These are phyloP conservation scores for Coregonus sp. DNA, from an alignment of 2,797 vertebrate genomes.

Conservation along the genomic window DNA sequence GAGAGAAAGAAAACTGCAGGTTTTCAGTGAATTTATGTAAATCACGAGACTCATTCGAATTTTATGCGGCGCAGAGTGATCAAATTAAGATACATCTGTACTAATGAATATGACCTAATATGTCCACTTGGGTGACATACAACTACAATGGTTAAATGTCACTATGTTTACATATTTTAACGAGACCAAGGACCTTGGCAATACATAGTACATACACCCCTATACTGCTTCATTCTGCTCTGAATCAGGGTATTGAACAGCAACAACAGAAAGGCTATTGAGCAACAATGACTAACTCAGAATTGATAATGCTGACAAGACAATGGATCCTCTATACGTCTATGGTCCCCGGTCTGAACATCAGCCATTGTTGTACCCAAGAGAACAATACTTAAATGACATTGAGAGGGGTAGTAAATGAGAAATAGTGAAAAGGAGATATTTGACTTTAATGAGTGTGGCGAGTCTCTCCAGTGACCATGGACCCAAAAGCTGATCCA, in stretches of 20 bases:
- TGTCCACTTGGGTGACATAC: too few species aligned
- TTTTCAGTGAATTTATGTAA: too few species aligned
- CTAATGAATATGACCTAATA: background rate
- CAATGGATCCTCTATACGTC: background rate
- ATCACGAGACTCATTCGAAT: too few species aligned
- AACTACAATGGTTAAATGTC: background rate
- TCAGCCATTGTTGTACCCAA: background rate
- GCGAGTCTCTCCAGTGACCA: background rate
- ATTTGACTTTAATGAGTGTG: background rate
- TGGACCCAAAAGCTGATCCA: background rate
- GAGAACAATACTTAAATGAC: background rate
- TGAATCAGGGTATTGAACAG: background rate
- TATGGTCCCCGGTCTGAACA: background rate
- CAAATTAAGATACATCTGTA: background rate
- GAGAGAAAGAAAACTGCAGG: too few species aligned
- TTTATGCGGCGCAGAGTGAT: too few species aligned
- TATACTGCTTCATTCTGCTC: background rate
- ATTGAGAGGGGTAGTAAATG: background rate
- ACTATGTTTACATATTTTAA: background rate
- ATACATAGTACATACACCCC: background rate
- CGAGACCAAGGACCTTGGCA: too few species aligned
- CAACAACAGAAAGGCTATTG: background rate
- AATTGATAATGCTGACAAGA: background rate
- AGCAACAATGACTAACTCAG: background rate
- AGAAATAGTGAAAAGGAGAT: background rate